Evolutionary conservation across 1,140 invertebrate species (phyloP).

Genomic region (Cephus cinctus): DNA sequence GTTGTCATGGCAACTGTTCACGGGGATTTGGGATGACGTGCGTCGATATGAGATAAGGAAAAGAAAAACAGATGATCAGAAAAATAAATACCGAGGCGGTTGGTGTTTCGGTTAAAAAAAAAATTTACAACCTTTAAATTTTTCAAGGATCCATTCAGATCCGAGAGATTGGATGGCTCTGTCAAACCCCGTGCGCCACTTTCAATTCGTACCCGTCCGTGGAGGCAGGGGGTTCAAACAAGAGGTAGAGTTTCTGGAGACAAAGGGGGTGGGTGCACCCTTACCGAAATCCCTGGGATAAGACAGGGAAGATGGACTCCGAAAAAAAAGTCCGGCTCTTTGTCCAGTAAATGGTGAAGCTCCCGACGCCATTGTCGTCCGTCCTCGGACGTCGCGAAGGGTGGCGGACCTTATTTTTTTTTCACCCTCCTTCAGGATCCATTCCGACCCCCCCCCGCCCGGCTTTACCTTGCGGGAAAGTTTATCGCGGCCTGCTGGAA

Average conservation of each 20-base stretch:
- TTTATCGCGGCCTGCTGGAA: slow-evolving; percentile 35
- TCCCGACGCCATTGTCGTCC: slow-evolving; percentile 29
- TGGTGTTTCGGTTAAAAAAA: too few species aligned
- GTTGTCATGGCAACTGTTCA: slow-evolving; percentile 46
- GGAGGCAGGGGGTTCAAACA: background rate
- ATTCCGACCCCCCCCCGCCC: slow-evolving; percentile 21
- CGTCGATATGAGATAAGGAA: background rate
- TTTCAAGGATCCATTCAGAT: too few species aligned
- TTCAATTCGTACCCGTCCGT: background rate
- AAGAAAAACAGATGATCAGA: background rate
- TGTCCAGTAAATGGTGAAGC: slow-evolving; percentile 37
- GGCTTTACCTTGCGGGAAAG: slow-evolving; percentile 19
- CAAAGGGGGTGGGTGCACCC: background rate
- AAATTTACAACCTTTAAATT: too few species aligned
- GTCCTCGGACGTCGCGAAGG: slow-evolving; percentile 19
- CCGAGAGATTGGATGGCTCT: too few species aligned
- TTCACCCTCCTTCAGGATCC: slow-evolving; percentile 10
- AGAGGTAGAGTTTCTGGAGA: slow-evolving; percentile 6
- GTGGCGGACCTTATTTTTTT: slow-evolving; percentile 39
- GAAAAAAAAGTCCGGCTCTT: slow-evolving; percentile 29
- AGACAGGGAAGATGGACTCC: slow-evolving; percentile 21
- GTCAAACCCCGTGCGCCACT: too few species aligned
- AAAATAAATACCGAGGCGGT: too few species aligned
- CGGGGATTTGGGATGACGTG: too few species aligned
- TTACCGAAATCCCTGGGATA: background rate